Evolutionary conservation across 2,113 vertebrate species (phyloP), one percentile per base, ranked within the genome.

Genomic region (Macaca mulatta): DNA sequence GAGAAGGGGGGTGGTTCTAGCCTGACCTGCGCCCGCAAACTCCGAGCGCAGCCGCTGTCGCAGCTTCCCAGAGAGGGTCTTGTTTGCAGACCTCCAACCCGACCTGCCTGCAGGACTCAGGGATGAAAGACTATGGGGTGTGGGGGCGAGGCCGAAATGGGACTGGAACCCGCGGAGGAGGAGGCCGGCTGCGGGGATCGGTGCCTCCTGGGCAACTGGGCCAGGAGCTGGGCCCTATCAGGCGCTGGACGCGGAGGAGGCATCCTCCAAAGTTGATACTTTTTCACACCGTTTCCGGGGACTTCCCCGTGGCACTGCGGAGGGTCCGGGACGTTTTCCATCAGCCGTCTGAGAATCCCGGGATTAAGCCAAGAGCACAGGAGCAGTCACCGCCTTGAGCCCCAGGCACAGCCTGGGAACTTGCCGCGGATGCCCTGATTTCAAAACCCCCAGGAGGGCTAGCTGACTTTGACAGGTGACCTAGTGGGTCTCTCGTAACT

Each of bases 141-240:
- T 8, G 75, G n/a, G n/a, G 38, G 8, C 14, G 5, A 23, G 45
- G 27, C 9, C n/a, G 0, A 32, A 40, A 27, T 72, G 59, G 45
- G n/a, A 45, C 55, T 5, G 43, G 52, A 48, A 52, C 6, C n/a
- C 1, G 35, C 35, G 27, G 75, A 3, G 2, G 59, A 43, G 38
- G 43, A 50, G 1, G 45, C 13, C 7, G 3, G 4, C 25, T 0
- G 22, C 78, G 4, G 30, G 74, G 32, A 40, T 4, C 0, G 27
- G 55, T 1, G 0, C 35, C 45, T 55, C 35, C 50, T 48, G 1
- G 55, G 52, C 70, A 13, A 78, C 55, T 14, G 32, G 1, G 30
- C 18, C 57, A 30, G 5, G 14, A 61, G 13, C 59, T 18, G 40
- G n/a, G 43, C 64, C 13, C 35, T 9, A 9, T 17, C 8, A 2